Conservation (phyloP, 2,113 vertebrate genomes). For the Formicarius rufipectus region DNA sequence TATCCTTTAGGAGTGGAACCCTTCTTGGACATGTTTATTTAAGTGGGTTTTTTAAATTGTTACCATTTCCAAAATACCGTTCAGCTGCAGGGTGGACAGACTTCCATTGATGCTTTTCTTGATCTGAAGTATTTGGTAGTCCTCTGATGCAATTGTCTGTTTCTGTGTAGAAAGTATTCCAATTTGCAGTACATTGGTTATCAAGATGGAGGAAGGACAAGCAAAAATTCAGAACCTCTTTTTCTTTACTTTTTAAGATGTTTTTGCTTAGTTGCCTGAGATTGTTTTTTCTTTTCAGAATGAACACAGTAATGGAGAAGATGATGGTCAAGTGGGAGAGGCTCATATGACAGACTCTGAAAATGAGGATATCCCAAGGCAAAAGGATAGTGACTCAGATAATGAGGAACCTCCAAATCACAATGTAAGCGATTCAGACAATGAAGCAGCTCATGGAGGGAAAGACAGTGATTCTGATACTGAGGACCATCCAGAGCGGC, state of each 20-base stretch:
- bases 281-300: conserved; percentile 75
- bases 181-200: not conserved
- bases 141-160: not conserved
- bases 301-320: conserved; percentile 85
- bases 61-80: not conserved
- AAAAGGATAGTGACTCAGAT: conserved; percentile 72
- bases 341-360: conserved; percentile 71
- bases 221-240: not conserved
- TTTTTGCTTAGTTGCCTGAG: conserved; percentile 14
- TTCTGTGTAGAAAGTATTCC: not conserved
- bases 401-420: conserved; percentile 68
- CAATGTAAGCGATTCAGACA: conserved; percentile 73
- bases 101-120: not conserved
- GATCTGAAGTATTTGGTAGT: not conserved
- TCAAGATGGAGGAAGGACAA: not conserved
- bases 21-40: not conserved
- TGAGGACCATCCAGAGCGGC: conserved; percentile 57
- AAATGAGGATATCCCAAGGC: conserved; percentile 69
- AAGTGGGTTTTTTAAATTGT: not conserved
- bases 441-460: conserved; percentile 74
- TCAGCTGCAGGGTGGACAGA: not conserved
- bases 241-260: not conserved
- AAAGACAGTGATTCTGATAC: conserved; percentile 81
- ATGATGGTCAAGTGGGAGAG: conserved; percentile 52
- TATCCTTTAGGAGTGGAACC: not conserved